These are phyloP conservation scores for Elephantulus edwardii DNA, from an alignment of 2,113 vertebrate genomes.

Conservation along the genomic window DNA sequence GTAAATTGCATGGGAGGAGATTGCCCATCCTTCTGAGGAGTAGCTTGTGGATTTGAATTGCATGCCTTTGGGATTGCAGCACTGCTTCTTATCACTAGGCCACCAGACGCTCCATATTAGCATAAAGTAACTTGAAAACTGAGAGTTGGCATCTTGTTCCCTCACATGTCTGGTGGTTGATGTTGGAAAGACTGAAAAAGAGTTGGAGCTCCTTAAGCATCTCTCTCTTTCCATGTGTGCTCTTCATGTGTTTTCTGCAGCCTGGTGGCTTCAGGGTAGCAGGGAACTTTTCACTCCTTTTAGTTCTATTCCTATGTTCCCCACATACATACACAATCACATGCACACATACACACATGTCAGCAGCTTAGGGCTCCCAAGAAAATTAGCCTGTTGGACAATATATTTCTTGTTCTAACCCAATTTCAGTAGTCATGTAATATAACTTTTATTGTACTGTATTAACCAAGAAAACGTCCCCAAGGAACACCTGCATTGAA, in stretches of 20 bases:
- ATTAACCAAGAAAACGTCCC: not conserved
- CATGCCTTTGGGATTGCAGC: too few relatives aligned
- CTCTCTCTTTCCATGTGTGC: not conserved
- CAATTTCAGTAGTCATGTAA: not conserved
- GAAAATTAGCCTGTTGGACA: not conserved
- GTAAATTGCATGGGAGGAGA: too few relatives aligned
- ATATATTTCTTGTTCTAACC: not conserved
- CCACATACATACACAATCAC: too few relatives aligned
- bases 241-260: not conserved
- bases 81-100: too few relatives aligned
- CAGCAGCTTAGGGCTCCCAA: not conserved
- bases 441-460: not conserved
- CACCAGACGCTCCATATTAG: too few relatives aligned
- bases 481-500: not conserved
- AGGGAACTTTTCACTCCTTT: not conserved
- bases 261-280: not conserved
- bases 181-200: not conserved
- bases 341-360: too few relatives aligned
- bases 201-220: not conserved
- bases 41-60: too few relatives aligned
- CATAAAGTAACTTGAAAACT: not conserved
- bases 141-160: not conserved
- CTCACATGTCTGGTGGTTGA: not conserved
- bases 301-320: too few relatives aligned
- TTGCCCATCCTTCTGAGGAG: too few relatives aligned